A percentile compares a stretch with the other conserved stretches of the same genome.
phyloP scores from a whole-genome alignment of 2,113 vertebrate genomes.

The Puma concolor region DNA sequence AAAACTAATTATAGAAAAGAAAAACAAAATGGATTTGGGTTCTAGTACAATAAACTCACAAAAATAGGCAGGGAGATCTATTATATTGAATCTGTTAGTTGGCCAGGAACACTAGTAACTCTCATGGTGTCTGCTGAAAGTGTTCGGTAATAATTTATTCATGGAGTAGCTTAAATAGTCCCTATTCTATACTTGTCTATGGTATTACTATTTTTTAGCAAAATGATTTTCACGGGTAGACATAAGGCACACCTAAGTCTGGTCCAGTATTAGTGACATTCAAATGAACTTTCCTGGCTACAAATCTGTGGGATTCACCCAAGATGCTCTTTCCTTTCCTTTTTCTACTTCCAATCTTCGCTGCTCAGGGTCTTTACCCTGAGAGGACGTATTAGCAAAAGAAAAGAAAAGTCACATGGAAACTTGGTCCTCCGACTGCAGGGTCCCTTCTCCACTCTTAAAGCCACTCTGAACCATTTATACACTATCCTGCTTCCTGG shows the following conservation, averaged over 20 bases:
- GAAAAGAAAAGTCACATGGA: not conserved
- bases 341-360: not conserved
- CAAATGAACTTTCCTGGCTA: not conserved
- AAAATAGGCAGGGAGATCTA: not conserved
- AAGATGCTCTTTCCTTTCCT: not conserved
- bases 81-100: slow-evolving; percentile 33
- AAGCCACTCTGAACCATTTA: not conserved
- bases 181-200: not conserved
- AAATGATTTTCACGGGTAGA: not conserved
- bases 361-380: not conserved
- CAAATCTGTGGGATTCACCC: not conserved
- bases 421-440: not conserved
- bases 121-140: not conserved
- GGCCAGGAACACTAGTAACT: not conserved
- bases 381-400: not conserved
- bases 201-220: not conserved
- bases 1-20: not conserved
- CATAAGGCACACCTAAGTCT: not conserved
- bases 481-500: not conserved
- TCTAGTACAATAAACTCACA: slow-evolving; percentile 30
- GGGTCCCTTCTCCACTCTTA: not conserved
- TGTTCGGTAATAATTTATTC: slow-evolving; percentile 21
- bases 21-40: not conserved
- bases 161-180: not conserved
- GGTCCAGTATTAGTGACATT: not conserved